Evolutionary conservation across 1,140 invertebrate genomes (phyloP), one percentile per base, ranked within the genome.

Genomic region (Aradophagus sp.): DNA sequence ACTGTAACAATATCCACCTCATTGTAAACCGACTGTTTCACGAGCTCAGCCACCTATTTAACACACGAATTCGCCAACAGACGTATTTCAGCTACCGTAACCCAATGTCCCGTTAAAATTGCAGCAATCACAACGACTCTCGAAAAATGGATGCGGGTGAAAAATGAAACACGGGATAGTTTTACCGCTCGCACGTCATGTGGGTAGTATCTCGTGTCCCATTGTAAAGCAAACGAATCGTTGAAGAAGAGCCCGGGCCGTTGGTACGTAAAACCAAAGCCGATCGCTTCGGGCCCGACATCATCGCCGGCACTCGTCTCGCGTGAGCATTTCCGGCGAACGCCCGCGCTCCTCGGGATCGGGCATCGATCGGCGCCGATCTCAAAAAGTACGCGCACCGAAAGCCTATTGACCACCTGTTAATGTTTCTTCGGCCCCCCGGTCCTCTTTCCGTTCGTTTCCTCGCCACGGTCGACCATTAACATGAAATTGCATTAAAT

Each of bases 361-460:
- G n/a, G n/a, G n/a, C n/a, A 56, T 53, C 19, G 45, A 58, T 66
- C 29, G 10, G 20, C 34, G 17, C 6, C 19, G 34, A 35, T 56
- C 44, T 50, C 23, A 15, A 36, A 52, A 52, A n/a, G n/a, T n/a
- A n/a, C n/a, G 14, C 17, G 47, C 12, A 29, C 1, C 38, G 26
- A 48, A 62, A 44, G 44, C 44, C 56, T 53, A 67, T 67, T 56
- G 52, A 63, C 69, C 69, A 73, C 62, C 69, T 73, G 69, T 67
- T 65, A 68, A 59, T 53, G 16, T 34, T 8, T n/a, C n/a, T n/a
- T n/a, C n/a, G n/a, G n/a, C 14, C 16, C 48, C 39, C 39, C 45
- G 12, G 15, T 35, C 42, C 16, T 27, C 31, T 41, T 44, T 36
- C 26, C 47, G 39, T 29, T 53, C 34, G 2, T 35, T 36, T 20